Evolutionary conservation across 2,797 vertebrate species (phyloP).

Genomic region (Danio tinwini): DNA sequence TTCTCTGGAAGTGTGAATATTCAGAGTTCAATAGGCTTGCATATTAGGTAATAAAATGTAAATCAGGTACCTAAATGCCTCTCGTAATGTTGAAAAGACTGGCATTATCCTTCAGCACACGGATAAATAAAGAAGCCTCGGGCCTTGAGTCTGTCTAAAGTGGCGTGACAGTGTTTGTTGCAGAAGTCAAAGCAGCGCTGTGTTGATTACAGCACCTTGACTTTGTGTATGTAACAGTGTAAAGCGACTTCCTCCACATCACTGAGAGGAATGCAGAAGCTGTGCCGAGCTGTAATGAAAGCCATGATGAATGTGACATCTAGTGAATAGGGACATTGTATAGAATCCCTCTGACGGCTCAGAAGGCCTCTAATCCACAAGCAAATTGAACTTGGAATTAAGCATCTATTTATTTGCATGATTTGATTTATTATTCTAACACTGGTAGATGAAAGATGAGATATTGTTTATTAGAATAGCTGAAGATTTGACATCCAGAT

Average conservation of each 20-base stretch:
- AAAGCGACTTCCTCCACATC: slow-evolving; percentile 37
- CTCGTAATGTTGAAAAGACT: not conserved
- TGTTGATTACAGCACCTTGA: slow-evolving; percentile 31
- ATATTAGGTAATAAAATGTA: not conserved
- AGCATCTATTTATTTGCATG: slow-evolving; percentile 55
- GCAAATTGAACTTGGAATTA: slow-evolving; percentile 50
- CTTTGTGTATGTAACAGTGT: slow-evolving; percentile 29
- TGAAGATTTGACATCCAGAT: slow-evolving; percentile 38
- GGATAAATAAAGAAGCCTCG: not conserved
- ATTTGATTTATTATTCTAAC: slow-evolving; percentile 53
- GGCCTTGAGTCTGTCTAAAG: not conserved
- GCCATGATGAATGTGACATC: slow-evolving; percentile 52
- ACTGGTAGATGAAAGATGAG: slow-evolving; percentile 32
- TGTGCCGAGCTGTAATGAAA: slow-evolving; percentile 40
- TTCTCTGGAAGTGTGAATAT: not conserved
- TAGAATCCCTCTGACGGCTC: slow-evolving; percentile 44
- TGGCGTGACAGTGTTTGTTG: slow-evolving; percentile 1
- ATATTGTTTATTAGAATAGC: slow-evolving; percentile 38
- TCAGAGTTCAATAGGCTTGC: not conserved
- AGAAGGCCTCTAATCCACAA: slow-evolving; percentile 49
- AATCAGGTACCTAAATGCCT: not conserved
- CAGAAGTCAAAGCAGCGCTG: slow-evolving; percentile 15
- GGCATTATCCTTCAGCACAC: not conserved
- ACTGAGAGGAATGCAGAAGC: slow-evolving; percentile 39
- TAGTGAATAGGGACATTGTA: slow-evolving; percentile 46